These are phyloP conservation scores for Psittacula echo DNA, from an alignment of 2,797 vertebrate genomes.

Conservation along the genomic window DNA sequence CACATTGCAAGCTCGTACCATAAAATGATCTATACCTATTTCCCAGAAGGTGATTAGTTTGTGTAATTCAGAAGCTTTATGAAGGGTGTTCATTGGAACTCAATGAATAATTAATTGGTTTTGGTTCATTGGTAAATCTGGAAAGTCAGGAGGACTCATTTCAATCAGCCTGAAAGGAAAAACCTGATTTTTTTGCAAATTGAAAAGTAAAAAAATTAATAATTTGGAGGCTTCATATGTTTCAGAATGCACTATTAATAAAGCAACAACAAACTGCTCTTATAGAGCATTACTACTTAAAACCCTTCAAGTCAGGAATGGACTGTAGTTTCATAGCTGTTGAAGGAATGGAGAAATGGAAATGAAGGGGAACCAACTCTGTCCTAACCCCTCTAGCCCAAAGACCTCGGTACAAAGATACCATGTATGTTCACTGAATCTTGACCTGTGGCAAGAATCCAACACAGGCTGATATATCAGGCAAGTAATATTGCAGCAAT, in stretches of 20 bases:
- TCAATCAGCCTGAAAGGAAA: slow-evolving; percentile 18
- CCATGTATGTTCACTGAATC: background rate
- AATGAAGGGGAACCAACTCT: background rate
- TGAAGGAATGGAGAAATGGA: background rate
- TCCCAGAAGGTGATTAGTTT: slow-evolving; percentile 69
- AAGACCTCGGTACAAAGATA: background rate
- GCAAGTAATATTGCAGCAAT: background rate
- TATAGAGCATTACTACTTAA: background rate
- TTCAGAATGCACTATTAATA: background rate
- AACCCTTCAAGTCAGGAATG: background rate
- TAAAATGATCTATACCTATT: slow-evolving; percentile 55
- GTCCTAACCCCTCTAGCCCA: background rate
- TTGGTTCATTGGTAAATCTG: slow-evolving; percentile 31
- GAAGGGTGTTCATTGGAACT: slow-evolving; percentile 56
- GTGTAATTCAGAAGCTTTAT: slow-evolving; percentile 57
- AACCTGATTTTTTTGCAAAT: background rate
- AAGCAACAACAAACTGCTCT: background rate
- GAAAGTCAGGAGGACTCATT: slow-evolving; percentile 49
- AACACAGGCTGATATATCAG: background rate
- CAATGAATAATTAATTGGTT: slow-evolving; percentile 24
- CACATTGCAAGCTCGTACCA: slow-evolving; percentile 22
- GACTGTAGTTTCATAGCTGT: background rate
- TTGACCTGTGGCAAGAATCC: background rate
- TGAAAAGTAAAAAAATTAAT: background rate
- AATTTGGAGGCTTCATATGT: background rate